Conservation (phyloP, 2,113 vertebrate species). For the Prionailurus bengalensis region DNA sequence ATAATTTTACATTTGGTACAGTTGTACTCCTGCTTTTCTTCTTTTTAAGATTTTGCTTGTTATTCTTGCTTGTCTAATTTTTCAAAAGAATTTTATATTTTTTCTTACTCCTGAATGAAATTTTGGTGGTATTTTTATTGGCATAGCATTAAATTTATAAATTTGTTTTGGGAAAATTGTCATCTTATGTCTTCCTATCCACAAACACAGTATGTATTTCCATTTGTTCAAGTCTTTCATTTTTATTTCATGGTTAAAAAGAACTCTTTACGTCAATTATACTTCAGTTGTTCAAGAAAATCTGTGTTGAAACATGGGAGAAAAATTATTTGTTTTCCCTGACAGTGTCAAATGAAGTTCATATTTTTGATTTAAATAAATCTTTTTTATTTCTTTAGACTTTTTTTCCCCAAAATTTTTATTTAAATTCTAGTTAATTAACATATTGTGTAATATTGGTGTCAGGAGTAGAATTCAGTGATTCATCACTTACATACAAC, state of each 20-base stretch:
- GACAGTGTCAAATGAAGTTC: background rate
- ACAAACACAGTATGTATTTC: background rate
- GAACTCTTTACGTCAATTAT: background rate
- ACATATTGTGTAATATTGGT: no score
- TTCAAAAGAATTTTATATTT: background rate
- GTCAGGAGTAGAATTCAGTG: no score
- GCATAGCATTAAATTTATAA: background rate
- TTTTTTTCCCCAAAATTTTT: no score
- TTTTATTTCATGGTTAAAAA: constrained; percentile 12
- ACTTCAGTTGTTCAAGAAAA: background rate
- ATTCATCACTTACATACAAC: no score
- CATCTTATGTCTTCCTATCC: background rate
- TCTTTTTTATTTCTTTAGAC: no score
- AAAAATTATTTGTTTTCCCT: background rate
- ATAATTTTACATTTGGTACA: background rate
- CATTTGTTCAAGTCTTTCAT: background rate
- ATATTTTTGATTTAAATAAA: no score
- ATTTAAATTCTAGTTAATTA: no score
- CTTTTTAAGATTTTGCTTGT: background rate
- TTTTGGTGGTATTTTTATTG: background rate
- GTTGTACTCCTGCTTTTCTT: background rate
- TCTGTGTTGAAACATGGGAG: background rate
- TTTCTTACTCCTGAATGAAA: background rate
- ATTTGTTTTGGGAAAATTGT: background rate
- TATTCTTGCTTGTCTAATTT: background rate